A percentile compares a stretch with the other conserved stretches of the same genome.
These are phyloP conservation scores for Epsilonema sp. DNA, from an alignment of 2,888 invertebrate species.

Conservation along the genomic window DNA sequence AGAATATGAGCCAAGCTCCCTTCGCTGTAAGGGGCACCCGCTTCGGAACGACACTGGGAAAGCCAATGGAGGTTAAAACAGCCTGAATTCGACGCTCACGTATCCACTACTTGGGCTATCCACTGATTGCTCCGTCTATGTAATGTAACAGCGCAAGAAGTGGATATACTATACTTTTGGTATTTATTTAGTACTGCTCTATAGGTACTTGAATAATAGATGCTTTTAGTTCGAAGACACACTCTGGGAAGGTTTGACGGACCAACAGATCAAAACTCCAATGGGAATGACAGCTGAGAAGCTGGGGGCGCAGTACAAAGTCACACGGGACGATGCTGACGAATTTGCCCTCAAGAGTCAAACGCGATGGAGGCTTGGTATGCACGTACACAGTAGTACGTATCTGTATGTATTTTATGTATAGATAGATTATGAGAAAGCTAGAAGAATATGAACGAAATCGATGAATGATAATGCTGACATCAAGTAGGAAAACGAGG, in stretches of 20 bases:
- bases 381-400: too few species aligned
- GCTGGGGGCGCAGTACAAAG: constrained; percentile 58
- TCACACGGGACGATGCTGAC: constrained; percentile 63
- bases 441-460: too few species aligned
- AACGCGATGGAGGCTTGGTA: constrained; percentile 61
- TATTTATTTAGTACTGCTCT: too few species aligned
- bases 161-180: not conserved
- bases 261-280: constrained; percentile 66
- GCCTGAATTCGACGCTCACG: too few species aligned
- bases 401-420: too few species aligned
- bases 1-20: constrained; percentile 85
- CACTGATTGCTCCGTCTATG: too few species aligned
- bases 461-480: too few species aligned
- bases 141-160: not conserved
- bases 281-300: constrained; percentile 94
- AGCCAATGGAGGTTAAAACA: constrained; percentile 34
- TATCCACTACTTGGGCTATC: too few species aligned
- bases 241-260: constrained; percentile 68
- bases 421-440: too few species aligned
- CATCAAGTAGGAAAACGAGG: too few species aligned
- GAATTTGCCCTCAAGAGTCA: constrained; percentile 65
- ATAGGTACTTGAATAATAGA: not conserved
- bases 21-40: constrained; percentile 61
- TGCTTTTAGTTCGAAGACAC: constrained; percentile 51
- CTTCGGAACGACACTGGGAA: constrained; percentile 67